Percentiles rank a stretch among this genome's conserved stretches.
Conservation (phyloP, 2,113 vertebrate genomes). For the Prionailurus viverrinus region DNA sequence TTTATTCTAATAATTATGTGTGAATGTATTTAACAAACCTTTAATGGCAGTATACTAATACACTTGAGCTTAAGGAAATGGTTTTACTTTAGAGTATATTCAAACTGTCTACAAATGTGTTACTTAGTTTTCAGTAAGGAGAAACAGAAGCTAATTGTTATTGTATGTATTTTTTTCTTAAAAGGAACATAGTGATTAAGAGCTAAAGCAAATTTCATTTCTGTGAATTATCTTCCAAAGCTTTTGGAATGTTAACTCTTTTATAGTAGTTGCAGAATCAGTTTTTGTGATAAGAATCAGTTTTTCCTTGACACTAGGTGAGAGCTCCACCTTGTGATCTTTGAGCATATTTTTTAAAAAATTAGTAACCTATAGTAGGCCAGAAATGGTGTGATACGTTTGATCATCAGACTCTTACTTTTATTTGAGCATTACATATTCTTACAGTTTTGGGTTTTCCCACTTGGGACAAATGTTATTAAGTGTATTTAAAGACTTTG, state of each 20-base stretch:
- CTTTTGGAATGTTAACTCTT: conserved; percentile 50
- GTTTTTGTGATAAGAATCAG: conserved; percentile 79
- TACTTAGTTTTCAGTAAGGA: conserved; percentile 51
- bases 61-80: conserved; percentile 1
- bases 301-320: conserved; percentile 87
- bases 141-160: conserved; percentile 37
- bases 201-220: conserved; percentile 18
- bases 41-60: conserved; percentile 14
- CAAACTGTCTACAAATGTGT: neutral
- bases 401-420: conserved; percentile 38
- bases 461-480: conserved; percentile 19
- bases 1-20: conserved; percentile 38
- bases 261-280: conserved; percentile 19
- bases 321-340: conserved; percentile 94
- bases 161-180: neutral
- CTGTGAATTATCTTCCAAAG: conserved; percentile 25
- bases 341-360: conserved; percentile 80
- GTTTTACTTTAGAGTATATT: conserved; percentile 30
- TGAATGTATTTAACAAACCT: conserved; percentile 32
- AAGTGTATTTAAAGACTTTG: conserved; percentile 30
- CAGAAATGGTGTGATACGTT: conserved; percentile 36
- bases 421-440: conserved; percentile 34
- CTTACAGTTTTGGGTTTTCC: conserved; percentile 8
- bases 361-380: conserved; percentile 55
- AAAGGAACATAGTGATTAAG: conserved; percentile 48